Evolutionary conservation across 2,888 invertebrate genomes (phyloP), one percentile per base, ranked within the genome.

Genomic region (Ormia ochracea): DNA sequence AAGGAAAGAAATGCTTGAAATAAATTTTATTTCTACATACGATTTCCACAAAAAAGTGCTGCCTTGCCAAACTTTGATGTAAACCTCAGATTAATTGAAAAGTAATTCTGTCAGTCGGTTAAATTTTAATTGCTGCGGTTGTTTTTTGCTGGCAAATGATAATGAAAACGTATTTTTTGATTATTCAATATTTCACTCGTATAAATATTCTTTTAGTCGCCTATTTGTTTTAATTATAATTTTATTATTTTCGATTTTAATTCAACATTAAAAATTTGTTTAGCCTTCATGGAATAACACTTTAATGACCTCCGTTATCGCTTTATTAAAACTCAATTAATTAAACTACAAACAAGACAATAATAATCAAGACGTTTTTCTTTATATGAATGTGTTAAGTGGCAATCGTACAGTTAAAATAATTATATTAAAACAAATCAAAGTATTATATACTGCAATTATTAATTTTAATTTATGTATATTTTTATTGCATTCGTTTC

Each of bases 311-410:
- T 70, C 78, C 83, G 83, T 83, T 83, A 83, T 84, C 83, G 83
- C 83, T 69, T 81, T 88, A 88, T 88, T 88, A 88, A 88, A 88
- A 84, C 84, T 84, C 88, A 88, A 88, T 88, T 88, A 88, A 88
- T 87, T 88, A 86, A 87, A 87, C 86, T 86, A 87, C 88, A 87
- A 88, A 88, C 88, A 85, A 87, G 87, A 87, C 86, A 84, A 83
- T 85, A n/a, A n/a, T n/a, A 86, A 85, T 84, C 85, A 86, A 85
- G 84, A 81, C 54, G 48, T 54, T 52, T 59, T 45, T n/a, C n/a
- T 38, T 12, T 17, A 52, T 54, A 38, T 4, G 52, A 19, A 36
- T 69, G 61, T 76, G 21, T 58, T 45, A 12, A 76, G 50, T 17
- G 9, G 41, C 23, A 58, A 14, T 52, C 28, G 43, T 48, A 45